Conservation (phyloP, 2,888 invertebrate genomes). For the Hirtodrosophila confusa region DNA sequence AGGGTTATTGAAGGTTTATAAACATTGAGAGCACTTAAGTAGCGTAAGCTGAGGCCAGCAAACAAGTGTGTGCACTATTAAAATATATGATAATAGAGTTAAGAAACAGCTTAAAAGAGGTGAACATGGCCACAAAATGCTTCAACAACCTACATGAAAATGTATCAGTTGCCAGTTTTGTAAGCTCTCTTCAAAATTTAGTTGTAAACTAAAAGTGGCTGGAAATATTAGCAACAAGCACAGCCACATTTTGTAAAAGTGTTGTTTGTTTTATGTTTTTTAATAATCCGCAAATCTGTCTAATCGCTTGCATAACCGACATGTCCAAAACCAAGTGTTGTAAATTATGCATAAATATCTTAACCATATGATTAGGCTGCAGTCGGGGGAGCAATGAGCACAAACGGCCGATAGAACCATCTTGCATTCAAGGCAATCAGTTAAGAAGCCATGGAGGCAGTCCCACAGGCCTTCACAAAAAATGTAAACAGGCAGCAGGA, state of each 20-base stretch:
- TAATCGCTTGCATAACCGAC: constrained; percentile 18
- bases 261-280: constrained; percentile 6
- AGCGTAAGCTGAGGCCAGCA: constrained; percentile 3
- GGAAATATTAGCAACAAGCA: neutral
- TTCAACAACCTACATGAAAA: too few relatives aligned
- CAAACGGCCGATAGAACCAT: constrained; percentile 19
- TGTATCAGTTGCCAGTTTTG: too few relatives aligned
- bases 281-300: neutral
- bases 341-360: constrained; percentile 42
- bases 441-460: constrained; percentile 2
- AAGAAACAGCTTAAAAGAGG: neutral
- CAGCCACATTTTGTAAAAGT: constrained; percentile 1
- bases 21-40: neutral
- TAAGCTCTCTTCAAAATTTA: neutral
- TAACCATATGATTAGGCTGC: constrained; percentile 26
- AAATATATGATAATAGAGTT: constrained; percentile 3
- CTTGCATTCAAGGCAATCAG: constrained; percentile 17
- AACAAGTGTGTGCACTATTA: neutral
- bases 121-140: too few relatives aligned
- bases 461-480: constrained; percentile 6
- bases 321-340: constrained; percentile 17
- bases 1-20: too few relatives aligned
- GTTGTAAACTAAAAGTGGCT: neutral
- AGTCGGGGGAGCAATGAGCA: constrained; percentile 26
- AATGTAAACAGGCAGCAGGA: constrained; percentile 15